Evolutionary conservation across 2,113 vertebrate genomes (phyloP), one percentile per base, ranked within the genome.

Genomic region (Apodemus speciosus): DNA sequence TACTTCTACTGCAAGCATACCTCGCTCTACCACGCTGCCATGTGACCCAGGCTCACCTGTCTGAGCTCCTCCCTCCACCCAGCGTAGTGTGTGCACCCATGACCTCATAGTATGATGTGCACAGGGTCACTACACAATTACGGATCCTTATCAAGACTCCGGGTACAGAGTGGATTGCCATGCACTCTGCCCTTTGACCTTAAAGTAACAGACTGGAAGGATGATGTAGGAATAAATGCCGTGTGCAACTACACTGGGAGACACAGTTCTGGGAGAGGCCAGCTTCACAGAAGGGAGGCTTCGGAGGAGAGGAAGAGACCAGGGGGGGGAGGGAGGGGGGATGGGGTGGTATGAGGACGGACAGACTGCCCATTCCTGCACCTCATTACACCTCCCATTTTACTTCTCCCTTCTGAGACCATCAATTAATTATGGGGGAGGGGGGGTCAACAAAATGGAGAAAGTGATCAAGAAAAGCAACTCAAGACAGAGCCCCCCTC

Each of bases 181-280:
- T 30, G 80, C 4, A 13, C 20, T 62, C 56, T 83, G n/a, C 68
- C 87, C 91, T 88, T 71, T 93, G 79, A 58, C 18, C 62, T 73
- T n/a, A 60, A 90, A 58, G 46, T 38, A 81, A 80, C 0, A 40
- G 40, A 6, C 53, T 62, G 16, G 62, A 87, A 15, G 64, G 20
- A 9, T 4, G 14, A 76, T 25, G 30, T 32, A 62, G 49, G 43
- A 46, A 79, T 40, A 25, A 89, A 68, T 30, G 38, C 11, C 75
- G 49, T 14, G 1, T 27, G 25, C 9, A 20, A 60, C 40, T 30
- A 6, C 9, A 23, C 64, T 4, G 0, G 9, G 35, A 46, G 1
- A 56, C 40, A 81, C 35, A 72, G 64, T 56, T 15, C 40, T 3
- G 3, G 40, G 0, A 40, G 21, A 81, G 35, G 18, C 4, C 14